Evolutionary conservation across 1,140 invertebrate genomes (phyloP), one percentile per base, ranked within the genome.

Genomic region (Psix sp.): DNA sequence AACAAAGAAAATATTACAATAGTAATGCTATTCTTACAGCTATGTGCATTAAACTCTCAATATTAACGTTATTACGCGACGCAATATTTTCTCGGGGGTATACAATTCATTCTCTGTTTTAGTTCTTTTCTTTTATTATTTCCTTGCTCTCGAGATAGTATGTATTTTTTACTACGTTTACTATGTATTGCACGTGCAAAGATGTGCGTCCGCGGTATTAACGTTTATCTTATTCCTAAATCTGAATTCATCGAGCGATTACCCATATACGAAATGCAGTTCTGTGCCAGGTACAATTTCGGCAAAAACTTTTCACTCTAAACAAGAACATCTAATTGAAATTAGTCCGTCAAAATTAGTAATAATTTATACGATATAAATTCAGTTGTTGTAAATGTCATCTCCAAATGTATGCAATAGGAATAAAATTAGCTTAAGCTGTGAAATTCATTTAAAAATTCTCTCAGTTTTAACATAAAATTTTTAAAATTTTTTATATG

Each of bases 51-150:
- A 59, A 67, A 39, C 43, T 20, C 21, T 57, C 63, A 13, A 67
- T 67, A 67, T 67, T 57, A 57, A 67, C 52, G 35, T 67, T 67
- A 67, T 67, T 57, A 57, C 45, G 21, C 45, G 26, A 36, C 26
- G 63, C 29, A 57, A 51, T 57, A 57, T 67, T 67, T 67, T 42
- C n/a, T 10, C 43, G 11, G 46, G 17, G 26, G 21, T 20, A 13
- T 16, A 49, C 36, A 48, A 57, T 67, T 57, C 35, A 35, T 67
- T 49, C 33, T 5, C 2, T 24, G 16, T 2, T 40, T 17, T 21
- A n/a, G n/a, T 46, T 46, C 31, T 26, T 45, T 57, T 39, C 3
- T 59, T 51, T 39, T 52, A 11, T 35, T 13, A 13, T 59, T 59
- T 21, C 18, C 48, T 16, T 20, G 21, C 33, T 21, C 7, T 11